Base-by-base conservation (phyloP, 2,113 vertebrate species). In the Lota lota region DNA sequence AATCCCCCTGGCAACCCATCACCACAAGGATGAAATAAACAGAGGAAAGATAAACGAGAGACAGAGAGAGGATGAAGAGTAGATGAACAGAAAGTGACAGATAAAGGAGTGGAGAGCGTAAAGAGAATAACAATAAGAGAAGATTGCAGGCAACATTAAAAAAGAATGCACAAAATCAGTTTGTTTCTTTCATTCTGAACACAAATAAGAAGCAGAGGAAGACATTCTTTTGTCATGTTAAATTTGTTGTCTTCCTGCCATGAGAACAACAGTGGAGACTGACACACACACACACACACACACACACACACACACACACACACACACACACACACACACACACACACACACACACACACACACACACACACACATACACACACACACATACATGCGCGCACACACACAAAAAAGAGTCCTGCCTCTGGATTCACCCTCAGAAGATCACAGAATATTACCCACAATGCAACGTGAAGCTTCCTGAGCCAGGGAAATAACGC, bases 201-300 rank as follows among this genome's bases (percentile, higher is more conserved):
- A 56, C 16, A 77, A 87, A 72, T 76, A 79, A 75, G 83, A 87
- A 76, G 78, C 77, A 47, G 69, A 66, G 77, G 64, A 85, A 88
- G 87, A 81, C 87, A 84, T 68, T 70, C 84, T 75, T 88, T 88
- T 90, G 87, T 90, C 80, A 88, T 90, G 88, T 88, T 86, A 88
- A 90, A 83, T 76, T 76, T 8, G 24, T 66, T 70, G 74, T 78
- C 78, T 83, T 14, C 64, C 79, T 15, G 85, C 86, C 77, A 78
- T 76, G 19, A 5, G 20, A 81, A 86, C 82, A 88, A 85, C 83
- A 69, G 80, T 11, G 1, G 61, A 69, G 84, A 87, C 79, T 87
- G 87, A 88, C 85, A 6, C 28, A 33, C 28, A 5, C 28, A 33
- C 2, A 33, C 28, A 33, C 24, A 28, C 24, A 28, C 24, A 87